Evolutionary conservation across 2,888 invertebrate genomes (phyloP).

Genomic region (Perdita meconis): DNA sequence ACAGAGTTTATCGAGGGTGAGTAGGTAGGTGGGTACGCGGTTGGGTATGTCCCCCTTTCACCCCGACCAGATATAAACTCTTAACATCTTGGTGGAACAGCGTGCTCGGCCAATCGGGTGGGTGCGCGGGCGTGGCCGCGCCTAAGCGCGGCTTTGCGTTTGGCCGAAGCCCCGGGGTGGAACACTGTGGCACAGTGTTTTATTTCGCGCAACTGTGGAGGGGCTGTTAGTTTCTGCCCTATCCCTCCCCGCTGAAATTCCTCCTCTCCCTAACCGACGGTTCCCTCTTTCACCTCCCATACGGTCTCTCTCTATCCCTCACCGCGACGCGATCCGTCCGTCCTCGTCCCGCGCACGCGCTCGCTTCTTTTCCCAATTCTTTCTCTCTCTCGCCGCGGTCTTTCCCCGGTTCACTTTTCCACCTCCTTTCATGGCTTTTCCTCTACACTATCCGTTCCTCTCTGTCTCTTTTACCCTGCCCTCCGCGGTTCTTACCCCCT

Average conservation of each 20-base stretch:
- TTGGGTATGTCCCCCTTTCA: constrained; percentile 78
- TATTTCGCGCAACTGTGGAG: constrained; percentile 78
- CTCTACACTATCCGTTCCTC: constrained; percentile 42
- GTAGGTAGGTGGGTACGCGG: constrained; percentile 74
- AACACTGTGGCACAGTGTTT: constrained; percentile 82
- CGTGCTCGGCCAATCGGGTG: constrained; percentile 63
- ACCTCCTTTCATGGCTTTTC: constrained; percentile 47
- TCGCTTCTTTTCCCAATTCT: constrained; percentile 30
- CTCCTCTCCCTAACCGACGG: constrained; percentile 14
- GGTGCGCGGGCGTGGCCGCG: constrained; percentile 67
- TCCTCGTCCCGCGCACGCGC: not conserved
- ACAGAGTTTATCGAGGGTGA: constrained; percentile 64
- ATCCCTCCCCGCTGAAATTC: constrained; percentile 65
- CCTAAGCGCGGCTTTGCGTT: constrained; percentile 74
- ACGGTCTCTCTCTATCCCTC: not conserved
- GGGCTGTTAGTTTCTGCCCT: constrained; percentile 77
- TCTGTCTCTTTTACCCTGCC: constrained; percentile 17
- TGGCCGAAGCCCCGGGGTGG: constrained; percentile 79
- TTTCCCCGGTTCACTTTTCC: constrained; percentile 34
- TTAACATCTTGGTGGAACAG: constrained; percentile 76
- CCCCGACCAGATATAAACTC: constrained; percentile 78
- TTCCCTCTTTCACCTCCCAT: not conserved
- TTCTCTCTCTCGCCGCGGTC: not conserved
- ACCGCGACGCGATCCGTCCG: not conserved
- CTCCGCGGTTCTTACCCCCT: constrained; percentile 12